phyloP scores from a whole-genome alignment of 2,888 invertebrate genomes.

The Folsomia candida region DNA sequence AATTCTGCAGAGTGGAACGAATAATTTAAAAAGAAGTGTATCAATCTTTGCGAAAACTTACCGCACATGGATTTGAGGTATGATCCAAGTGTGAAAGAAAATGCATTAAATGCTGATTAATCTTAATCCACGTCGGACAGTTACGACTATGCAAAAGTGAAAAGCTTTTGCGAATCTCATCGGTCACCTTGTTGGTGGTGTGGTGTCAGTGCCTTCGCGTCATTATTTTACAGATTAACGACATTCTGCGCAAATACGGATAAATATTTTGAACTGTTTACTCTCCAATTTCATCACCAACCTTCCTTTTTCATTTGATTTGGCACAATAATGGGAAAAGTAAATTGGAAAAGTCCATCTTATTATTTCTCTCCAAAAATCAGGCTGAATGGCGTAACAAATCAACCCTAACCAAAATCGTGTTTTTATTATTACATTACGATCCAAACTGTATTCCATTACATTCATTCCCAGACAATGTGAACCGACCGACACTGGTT shows the following conservation, averaged over 20 bases:
- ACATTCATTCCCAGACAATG: no score
- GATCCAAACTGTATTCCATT: neutral
- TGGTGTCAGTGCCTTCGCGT: neutral
- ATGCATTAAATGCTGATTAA: neutral
- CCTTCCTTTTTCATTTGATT: no score
- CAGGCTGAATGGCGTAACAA: neutral
- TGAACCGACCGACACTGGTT: no score
- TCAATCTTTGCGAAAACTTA: no score
- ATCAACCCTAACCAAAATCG: no score
- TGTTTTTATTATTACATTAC: neutral
- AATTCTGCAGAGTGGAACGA: no score
- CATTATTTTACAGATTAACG: neutral
- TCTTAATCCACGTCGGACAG: neutral
- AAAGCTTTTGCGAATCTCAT: no score
- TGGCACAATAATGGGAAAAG: neutral
- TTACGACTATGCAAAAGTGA: neutral
- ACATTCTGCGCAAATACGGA: no score
- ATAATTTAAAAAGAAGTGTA: no score
- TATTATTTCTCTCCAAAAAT: neutral
- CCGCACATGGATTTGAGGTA: no score
- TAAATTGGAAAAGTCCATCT: neutral
- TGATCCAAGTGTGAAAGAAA: no score
- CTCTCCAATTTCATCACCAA: neutral
- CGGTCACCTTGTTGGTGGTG: neutral
- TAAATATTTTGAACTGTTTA: no score